Base-by-base conservation (phyloP, 2,113 vertebrate genomes). In the Litocranius walleri region DNA sequence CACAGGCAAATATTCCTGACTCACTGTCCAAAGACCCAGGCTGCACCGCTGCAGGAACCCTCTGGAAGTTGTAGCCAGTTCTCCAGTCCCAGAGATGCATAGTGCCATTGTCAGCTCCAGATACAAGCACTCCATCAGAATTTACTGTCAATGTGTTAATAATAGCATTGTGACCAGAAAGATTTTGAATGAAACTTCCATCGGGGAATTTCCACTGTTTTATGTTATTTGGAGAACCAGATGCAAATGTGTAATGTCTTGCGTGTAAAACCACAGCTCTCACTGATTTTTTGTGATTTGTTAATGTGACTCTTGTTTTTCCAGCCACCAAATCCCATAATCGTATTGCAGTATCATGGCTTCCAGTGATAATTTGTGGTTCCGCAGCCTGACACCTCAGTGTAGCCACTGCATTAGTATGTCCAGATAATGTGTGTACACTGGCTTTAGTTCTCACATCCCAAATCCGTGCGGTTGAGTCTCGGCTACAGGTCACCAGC, bases 71-170 rank as follows among this genome's bases (percentile, higher is more conserved):
- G 98, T 99, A 99, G 33, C 99, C 99, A 4, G 99, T 99, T 98
- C 99, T 99, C 99, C 99, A 99, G 54, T 99, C 99, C 99, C 99
- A 99, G 98, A 99, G 99, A 98, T 99, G 99, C 99, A 99, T 99
- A 40, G 99, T 99, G 64, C 99, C 99, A 64, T 99, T 99, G 98
- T 99, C 99, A 64, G 99, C 99, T 99, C 99, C 99, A 62, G 99
- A 99, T 57, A 99, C 99, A 95, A 99, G 98, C 16, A 99, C 99
- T 88, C 99, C 99, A 82, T 99, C 99, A 0, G 99, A 99, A 98
- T 99, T 99, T 43, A 99, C 99, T 74, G 99, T 99, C 95, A 99
- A 97, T 0, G 99, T 99, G 98, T 99, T 99, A 98, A 99, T 99
- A 88, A 99, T 99, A 95, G 99, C 99, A 97, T 99, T 99, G 98